Percentiles rank a stretch among this genome's conserved stretches.
These are phyloP conservation scores for Cyphomyrmex costatus DNA, from an alignment of 1,140 invertebrate genomes.

Conservation along the genomic window DNA sequence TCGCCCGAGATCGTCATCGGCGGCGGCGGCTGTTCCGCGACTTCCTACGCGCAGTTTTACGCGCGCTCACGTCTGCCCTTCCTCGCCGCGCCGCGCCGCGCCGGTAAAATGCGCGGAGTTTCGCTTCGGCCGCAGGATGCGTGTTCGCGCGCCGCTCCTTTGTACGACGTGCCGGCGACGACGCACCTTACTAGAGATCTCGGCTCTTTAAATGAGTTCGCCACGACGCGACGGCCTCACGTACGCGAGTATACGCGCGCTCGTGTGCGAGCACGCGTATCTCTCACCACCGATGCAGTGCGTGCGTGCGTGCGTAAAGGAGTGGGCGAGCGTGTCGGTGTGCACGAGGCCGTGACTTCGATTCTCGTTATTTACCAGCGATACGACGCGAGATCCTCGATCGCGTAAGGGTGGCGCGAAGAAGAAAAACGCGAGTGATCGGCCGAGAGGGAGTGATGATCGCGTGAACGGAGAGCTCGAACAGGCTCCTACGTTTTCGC, in stretches of 20 bases:
- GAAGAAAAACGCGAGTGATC: neutral
- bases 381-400: neutral
- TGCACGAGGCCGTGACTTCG: conserved; percentile 25
- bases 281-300: neutral
- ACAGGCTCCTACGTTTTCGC: no score
- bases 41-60: neutral
- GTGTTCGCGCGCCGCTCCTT: conserved; percentile 57
- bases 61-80: neutral
- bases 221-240: neutral
- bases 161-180: conserved; percentile 65
- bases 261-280: conserved; percentile 17
- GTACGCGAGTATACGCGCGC: neutral
- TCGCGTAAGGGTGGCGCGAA: neutral
- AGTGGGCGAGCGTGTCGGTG: neutral
- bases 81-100: neutral
- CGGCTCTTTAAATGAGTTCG: conserved; percentile 76
- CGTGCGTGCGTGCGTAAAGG: conserved; percentile 3
- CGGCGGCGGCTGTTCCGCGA: neutral
- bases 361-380: conserved; percentile 13
- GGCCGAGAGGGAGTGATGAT: neutral
- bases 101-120: neutral
- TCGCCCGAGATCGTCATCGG: conserved; percentile 35
- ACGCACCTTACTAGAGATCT: conserved; percentile 69
- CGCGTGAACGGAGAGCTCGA: neutral
- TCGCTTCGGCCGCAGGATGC: neutral